A percentile compares a stretch with the other conserved stretches of the same genome.
These are phyloP conservation scores for Pseudorhombus dupliciocellatus DNA, from an alignment of 2,113 vertebrate species.

Conservation along the genomic window DNA sequence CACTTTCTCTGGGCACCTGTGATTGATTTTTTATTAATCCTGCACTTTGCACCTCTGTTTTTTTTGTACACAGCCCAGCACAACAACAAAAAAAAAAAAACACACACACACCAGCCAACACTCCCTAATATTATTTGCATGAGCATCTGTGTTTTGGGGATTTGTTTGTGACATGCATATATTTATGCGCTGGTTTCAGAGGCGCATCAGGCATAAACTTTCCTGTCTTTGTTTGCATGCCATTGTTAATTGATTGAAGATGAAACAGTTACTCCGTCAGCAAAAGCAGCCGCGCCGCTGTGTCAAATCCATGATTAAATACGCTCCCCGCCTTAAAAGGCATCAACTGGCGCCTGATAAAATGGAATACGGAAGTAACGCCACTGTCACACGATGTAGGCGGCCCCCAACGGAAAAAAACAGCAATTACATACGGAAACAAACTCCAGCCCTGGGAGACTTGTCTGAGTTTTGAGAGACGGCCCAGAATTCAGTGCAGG, in stretches of 20 bases:
- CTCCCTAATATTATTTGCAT: constrained; percentile 14
- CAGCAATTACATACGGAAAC: constrained; percentile 58
- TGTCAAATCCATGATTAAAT: constrained; percentile 62
- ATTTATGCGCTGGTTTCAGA: constrained; percentile 38
- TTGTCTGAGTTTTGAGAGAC: constrained; percentile 20
- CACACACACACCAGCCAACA: neutral
- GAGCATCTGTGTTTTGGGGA: constrained; percentile 21
- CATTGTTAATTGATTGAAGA: constrained; percentile 67
- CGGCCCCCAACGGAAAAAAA: constrained; percentile 12
- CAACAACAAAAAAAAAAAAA: neutral
- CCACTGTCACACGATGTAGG: constrained; percentile 37
- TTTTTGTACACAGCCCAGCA: constrained; percentile 2
- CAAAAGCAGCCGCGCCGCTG: constrained; percentile 31
- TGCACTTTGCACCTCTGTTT: constrained; percentile 26
- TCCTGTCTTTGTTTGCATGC: constrained; percentile 35
- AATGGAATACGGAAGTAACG: constrained; percentile 60
- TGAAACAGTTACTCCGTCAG: constrained; percentile 45
- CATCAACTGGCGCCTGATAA: constrained; percentile 51
- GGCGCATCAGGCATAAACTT: constrained; percentile 16
- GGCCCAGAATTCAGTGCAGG: constrained; percentile 23
- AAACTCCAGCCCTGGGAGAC: constrained; percentile 50
- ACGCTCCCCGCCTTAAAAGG: constrained; percentile 26
- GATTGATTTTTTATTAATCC: constrained; percentile 56
- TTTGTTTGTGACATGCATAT: constrained; percentile 42
- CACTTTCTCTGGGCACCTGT: constrained; percentile 27